Percentiles rank a stretch among this genome's conserved stretches.
These are phyloP conservation scores for Taurulus bubalis DNA, from an alignment of 2,113 vertebrate species.

Conservation along the genomic window DNA sequence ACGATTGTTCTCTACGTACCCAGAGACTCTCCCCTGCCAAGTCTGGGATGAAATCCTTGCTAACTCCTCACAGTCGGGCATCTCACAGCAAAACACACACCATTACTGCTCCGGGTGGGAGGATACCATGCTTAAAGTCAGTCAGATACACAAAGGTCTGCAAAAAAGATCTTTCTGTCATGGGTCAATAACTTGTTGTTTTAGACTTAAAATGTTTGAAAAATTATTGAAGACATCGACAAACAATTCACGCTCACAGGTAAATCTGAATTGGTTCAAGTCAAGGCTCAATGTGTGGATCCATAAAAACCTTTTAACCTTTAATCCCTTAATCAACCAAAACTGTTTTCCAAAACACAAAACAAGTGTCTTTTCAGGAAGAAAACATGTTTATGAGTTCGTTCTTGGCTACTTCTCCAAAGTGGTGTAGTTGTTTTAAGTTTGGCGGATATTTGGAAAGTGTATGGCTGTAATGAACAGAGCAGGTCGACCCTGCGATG, in stretches of 20 bases:
- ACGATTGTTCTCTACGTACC: conserved; percentile 77
- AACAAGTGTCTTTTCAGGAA: neutral
- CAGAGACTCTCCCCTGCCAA: conserved; percentile 81
- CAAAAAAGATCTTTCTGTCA: conserved; percentile 30
- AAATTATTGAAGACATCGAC: neutral
- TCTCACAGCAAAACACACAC: conserved; percentile 66
- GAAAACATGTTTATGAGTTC: neutral
- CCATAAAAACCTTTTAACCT: conserved; percentile 10
- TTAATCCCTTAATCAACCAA: neutral
- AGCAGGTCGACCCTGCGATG: conserved; percentile 28
- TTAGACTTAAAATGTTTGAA: neutral
- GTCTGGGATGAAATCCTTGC: conserved; percentile 76
- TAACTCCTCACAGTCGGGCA: conserved; percentile 72
- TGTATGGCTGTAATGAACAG: conserved; percentile 10
- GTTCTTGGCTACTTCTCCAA: neutral
- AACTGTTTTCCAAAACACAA: neutral
- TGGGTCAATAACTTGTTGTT: conserved; percentile 4
- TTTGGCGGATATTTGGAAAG: conserved; percentile 29
- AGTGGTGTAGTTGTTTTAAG: conserved; percentile 16
- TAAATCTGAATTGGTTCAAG: neutral
- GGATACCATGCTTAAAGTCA: conserved; percentile 64
- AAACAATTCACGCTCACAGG: neutral
- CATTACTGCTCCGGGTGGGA: conserved; percentile 65
- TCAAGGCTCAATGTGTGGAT: conserved; percentile 24
- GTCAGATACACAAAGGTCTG: conserved; percentile 55